These are phyloP conservation scores for Tortricodes alternella DNA, from an alignment of 2,888 invertebrate genomes.

Conservation along the genomic window DNA sequence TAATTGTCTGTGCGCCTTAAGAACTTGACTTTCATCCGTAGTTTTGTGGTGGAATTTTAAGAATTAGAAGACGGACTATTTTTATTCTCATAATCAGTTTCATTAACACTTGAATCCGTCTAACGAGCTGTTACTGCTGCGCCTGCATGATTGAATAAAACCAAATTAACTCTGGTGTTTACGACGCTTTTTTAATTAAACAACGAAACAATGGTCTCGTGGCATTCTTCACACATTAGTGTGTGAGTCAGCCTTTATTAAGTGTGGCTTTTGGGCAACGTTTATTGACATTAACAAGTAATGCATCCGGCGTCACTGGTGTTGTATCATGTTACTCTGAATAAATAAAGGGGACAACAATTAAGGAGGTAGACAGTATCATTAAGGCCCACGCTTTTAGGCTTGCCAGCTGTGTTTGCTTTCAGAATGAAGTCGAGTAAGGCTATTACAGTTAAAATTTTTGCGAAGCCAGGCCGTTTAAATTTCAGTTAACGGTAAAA, in stretches of 20 bases:
- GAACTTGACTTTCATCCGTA: background rate
- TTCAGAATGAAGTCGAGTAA: slow-evolving; percentile 12
- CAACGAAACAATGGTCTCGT: slow-evolving; percentile 20
- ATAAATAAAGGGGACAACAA: slow-evolving; percentile 75
- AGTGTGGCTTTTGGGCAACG: slow-evolving; percentile 64
- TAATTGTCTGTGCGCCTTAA: background rate
- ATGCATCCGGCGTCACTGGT: slow-evolving; percentile 67
- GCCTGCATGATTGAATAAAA: slow-evolving; percentile 12
- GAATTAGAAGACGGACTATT: no score
- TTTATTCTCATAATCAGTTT: no score
- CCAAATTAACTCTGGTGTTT: slow-evolving; percentile 9
- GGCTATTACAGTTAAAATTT: background rate
- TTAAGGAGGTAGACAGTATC: slow-evolving; percentile 63
- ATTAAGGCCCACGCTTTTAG: slow-evolving; percentile 26
- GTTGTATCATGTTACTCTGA: slow-evolving; percentile 71
- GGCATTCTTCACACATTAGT: slow-evolving; percentile 35
- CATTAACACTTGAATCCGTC: no score
- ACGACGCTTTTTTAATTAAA: slow-evolving; percentile 21
- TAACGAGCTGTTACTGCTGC: no score
- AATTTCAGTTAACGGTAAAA: background rate
- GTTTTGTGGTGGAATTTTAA: background rate
- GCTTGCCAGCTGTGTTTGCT: slow-evolving; percentile 22
- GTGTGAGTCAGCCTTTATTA: slow-evolving; percentile 71
- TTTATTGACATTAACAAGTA: slow-evolving; percentile 78
- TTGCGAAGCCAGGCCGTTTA: background rate